phyloP scores from a whole-genome alignment of 2,113 vertebrate genomes.

The Ceuthmochares aereus region DNA sequence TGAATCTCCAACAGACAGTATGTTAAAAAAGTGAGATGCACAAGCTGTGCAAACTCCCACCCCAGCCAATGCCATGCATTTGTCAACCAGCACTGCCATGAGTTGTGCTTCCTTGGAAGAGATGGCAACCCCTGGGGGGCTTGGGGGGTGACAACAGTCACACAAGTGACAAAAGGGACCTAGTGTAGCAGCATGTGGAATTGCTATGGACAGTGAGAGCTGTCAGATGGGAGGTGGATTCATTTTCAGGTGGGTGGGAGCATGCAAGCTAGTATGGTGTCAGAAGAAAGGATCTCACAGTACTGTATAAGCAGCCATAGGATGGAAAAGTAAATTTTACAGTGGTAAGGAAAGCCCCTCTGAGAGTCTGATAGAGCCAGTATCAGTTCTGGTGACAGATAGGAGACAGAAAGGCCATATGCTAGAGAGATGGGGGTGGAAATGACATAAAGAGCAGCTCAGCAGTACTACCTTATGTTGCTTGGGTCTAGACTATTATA shows the following conservation, averaged over 20 bases:
- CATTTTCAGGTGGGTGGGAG: background rate
- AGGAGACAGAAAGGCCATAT: background rate
- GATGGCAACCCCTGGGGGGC: rapidly evolving
- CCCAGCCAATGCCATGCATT: background rate
- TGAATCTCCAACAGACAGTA: background rate
- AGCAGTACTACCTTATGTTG: background rate
- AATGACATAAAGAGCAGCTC: conserved; percentile 32
- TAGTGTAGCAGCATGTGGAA: background rate
- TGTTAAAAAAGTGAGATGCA: background rate
- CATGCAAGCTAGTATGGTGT: background rate
- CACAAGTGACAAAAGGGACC: background rate
- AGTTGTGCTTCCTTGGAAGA: background rate
- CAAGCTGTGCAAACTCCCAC: background rate
- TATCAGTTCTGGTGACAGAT: background rate
- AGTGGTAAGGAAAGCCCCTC: background rate
- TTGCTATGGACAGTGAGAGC: background rate
- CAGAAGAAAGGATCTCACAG: background rate
- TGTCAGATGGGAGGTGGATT: background rate
- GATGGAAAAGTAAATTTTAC: background rate
- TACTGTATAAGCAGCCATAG: background rate
- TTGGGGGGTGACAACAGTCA: background rate
- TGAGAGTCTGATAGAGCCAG: background rate
- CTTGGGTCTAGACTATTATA: background rate
- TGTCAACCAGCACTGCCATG: background rate
- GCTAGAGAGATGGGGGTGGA: background rate